Conservation (phyloP, 2,113 vertebrate genomes). For the Silurus glanis region DNA sequence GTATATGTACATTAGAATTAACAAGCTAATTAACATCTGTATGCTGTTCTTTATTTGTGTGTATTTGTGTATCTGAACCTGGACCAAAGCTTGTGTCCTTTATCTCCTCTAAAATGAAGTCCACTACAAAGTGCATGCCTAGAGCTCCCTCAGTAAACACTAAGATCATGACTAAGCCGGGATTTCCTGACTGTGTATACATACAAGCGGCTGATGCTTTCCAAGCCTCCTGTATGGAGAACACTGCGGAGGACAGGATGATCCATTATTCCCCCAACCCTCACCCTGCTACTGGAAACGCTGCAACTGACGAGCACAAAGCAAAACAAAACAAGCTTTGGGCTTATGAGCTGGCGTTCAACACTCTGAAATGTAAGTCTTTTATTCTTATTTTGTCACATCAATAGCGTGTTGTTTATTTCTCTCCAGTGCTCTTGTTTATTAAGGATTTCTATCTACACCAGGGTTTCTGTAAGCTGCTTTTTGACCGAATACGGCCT, state of each 20-base stretch:
- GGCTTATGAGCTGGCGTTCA: slow-evolving; percentile 44
- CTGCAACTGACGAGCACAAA: neutral
- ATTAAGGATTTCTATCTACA: too few species aligned
- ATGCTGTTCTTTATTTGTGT: neutral
- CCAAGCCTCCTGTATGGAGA: slow-evolving; percentile 17
- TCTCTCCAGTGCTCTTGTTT: too few species aligned
- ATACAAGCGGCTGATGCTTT: slow-evolving; percentile 39
- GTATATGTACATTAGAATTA: neutral
- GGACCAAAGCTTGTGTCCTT: neutral
- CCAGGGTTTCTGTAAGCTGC: too few species aligned
- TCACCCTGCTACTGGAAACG: neutral
- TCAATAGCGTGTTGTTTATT: neutral
- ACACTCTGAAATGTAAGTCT: slow-evolving; percentile 48
- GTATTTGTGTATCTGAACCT: neutral
- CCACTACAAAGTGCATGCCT: neutral
- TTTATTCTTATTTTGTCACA: too few species aligned
- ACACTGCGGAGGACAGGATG: neutral
- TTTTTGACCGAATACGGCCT: too few species aligned
- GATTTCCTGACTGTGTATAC: slow-evolving; percentile 44
- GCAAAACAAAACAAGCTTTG: neutral
- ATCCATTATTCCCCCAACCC: neutral
- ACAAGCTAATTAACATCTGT: too few species aligned
- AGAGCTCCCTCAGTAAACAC: neutral
- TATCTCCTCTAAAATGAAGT: neutral
- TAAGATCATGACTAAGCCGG: neutral